Evolutionary conservation across 2,888 invertebrate genomes (phyloP), one percentile per base, ranked within the genome.

Genomic region (Hyalella azteca): DNA sequence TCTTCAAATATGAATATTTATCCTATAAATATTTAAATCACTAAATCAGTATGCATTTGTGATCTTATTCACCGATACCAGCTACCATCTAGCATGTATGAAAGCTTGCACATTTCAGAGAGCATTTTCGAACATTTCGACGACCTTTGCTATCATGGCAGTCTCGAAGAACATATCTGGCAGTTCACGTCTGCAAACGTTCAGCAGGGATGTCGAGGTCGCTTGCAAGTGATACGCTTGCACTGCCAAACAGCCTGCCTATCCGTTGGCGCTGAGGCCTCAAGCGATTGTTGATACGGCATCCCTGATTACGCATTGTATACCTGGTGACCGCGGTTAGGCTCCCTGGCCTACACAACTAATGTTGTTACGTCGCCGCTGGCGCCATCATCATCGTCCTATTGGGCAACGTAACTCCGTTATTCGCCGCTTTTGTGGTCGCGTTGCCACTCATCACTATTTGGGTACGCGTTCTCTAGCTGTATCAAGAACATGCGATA

Each of bases 291-390:
- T 66, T 36, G 66, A 66, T 66, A 36, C 36, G 22, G 66, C 66
- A 36, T 29, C 66, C 66, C 54, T 54, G 66, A 66, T 66, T 36
- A 36, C 66, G 66, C 66, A 29, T 66, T 66, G 66, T 66, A 36
- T n/a, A 36, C 66, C 7, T 36, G 36, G 66, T 15, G 66, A 36
- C 66, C 29, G 66, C 9, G 66, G 66, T 36, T 4, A 36, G 66
- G 19, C 36, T 36, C 36, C 13, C 32, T 66, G 66, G 19, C 66
- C 66, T 19, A 36, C 36, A 15, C 66, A 36, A 29, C 66, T 66
- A 66, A 66, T 66, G 66, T 19, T 36, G 66, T 66, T 66, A 66
- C 66, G 39, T 19, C 39, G 66, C 26, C 29, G 13, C 66, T 36
- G 36, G 36, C 32, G 19, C 29, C 66, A 29, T 66, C 22, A 54